These are phyloP conservation scores for Urocitellus parryii DNA, from an alignment of 2,113 vertebrate species.

Conservation along the genomic window DNA sequence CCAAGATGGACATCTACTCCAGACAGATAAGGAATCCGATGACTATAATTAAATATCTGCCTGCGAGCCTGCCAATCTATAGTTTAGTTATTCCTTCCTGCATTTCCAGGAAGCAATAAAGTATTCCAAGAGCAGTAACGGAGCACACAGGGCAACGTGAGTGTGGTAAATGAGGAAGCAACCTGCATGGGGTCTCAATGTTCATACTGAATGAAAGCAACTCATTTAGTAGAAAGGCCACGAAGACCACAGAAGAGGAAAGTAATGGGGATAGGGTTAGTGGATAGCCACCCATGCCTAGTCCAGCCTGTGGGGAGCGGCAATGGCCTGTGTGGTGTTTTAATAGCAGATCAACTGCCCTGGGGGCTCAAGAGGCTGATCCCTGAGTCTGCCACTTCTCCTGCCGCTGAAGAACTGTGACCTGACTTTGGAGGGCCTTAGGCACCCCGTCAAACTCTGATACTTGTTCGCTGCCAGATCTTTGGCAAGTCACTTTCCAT, in stretches of 20 bases:
- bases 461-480: not conserved
- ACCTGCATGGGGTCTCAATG: not conserved
- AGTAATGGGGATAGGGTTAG: not conserved
- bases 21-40: conserved; percentile 12
- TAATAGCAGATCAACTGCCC: not conserved
- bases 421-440: not conserved
- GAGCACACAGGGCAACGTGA: not conserved
- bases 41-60: not conserved
- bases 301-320: not conserved
- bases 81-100: not conserved
- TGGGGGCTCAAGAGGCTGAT: not conserved
- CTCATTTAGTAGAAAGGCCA: not conserved
- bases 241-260: not conserved
- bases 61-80: not conserved
- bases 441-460: not conserved
- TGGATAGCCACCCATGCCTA: not conserved
- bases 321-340: not conserved
- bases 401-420: not conserved
- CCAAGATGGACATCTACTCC: not conserved
- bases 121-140: not conserved
- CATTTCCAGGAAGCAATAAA: not conserved
- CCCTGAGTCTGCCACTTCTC: not conserved
- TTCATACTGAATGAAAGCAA: not conserved
- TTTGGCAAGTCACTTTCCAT: not conserved
- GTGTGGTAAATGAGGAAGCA: not conserved